A percentile compares a stretch with the other conserved stretches of the same genome.
Evolutionary conservation across 2,888 invertebrate genomes (phyloP).

Genomic region (Tachina lurida): DNA sequence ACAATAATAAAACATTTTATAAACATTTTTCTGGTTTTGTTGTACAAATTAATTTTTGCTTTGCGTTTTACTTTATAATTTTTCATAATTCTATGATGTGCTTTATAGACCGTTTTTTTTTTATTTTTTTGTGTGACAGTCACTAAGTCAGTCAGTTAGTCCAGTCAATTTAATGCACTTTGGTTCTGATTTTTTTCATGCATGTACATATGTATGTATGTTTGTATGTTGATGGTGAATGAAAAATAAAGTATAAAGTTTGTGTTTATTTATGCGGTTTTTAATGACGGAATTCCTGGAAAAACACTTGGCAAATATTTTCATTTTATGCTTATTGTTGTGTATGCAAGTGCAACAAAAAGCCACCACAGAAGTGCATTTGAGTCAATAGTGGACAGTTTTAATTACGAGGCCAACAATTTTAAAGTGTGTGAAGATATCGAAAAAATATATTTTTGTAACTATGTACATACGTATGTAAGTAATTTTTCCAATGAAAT

Average conservation of each 20-base stretch:
- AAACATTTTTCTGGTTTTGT: conserved; percentile 16
- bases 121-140: background rate
- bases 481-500: conserved; percentile 1
- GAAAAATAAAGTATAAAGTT: conserved; percentile 53
- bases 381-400: conserved; percentile 34
- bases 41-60: conserved; percentile 50
- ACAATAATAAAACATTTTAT: conserved; percentile 33
- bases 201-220: background rate
- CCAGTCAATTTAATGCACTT: background rate
- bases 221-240: conserved; percentile 15
- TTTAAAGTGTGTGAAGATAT: conserved; percentile 35
- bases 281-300: conserved; percentile 78
- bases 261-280: conserved; percentile 77
- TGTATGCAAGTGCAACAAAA: conserved; percentile 35
- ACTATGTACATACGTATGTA: background rate
- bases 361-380: conserved; percentile 27
- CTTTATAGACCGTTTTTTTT: conserved; percentile 47
- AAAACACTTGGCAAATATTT: conserved; percentile 76
- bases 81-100: conserved; percentile 55
- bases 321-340: conserved; percentile 34
- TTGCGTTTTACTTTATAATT: conserved; percentile 59
- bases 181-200: background rate
- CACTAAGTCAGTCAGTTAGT: background rate
- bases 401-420: conserved; percentile 46
- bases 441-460: conserved; percentile 1